phyloP scores from a whole-genome alignment of 2,797 vertebrate species.

The Sorex maritimensis region DNA sequence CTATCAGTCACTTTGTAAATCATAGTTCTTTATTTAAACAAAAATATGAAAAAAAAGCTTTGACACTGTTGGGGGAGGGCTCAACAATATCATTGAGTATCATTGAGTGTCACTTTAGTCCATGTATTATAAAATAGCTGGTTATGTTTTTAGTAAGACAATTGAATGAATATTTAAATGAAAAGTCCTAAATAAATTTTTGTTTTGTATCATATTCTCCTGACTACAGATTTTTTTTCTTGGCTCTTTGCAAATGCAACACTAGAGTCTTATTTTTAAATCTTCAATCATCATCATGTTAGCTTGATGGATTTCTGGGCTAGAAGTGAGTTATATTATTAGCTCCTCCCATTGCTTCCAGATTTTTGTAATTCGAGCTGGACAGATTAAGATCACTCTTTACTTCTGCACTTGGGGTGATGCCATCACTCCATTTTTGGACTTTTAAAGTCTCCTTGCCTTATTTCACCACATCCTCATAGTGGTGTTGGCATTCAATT shows the following conservation, averaged over 20 bases:
- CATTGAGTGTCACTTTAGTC: not conserved
- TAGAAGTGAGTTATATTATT: conserved; percentile 50
- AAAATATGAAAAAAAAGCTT: too few relatives aligned
- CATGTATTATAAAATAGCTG: conserved; percentile 3
- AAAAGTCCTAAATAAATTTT: conserved; percentile 9
- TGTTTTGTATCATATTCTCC: conserved; percentile 51
- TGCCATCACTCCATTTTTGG: not conserved
- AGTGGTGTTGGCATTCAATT: conserved; percentile 58
- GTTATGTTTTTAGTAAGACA: conserved; percentile 12
- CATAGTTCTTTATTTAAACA: too few relatives aligned
- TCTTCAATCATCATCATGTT: conserved; percentile 47
- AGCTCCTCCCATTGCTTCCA: conserved; percentile 39
- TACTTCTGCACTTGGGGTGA: conserved; percentile 28
- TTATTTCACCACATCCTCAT: conserved; percentile 63
- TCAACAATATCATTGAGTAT: not conserved
- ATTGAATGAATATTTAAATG: not conserved
- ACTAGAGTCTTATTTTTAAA: conserved; percentile 74
- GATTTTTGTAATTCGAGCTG: conserved; percentile 43
- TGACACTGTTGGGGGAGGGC: too few relatives aligned
- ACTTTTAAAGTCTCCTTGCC: conserved; percentile 56
- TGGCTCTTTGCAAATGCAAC: conserved; percentile 2
- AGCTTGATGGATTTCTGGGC: conserved; percentile 38
- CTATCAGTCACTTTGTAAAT: too few relatives aligned
- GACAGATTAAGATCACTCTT: not conserved
- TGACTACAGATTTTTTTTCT: conserved; percentile 43